Percentiles rank a stretch among this genome's conserved stretches.
Evolutionary conservation across 2,113 vertebrate genomes (phyloP).

Genomic region (Typhlomys cinereus): DNA sequence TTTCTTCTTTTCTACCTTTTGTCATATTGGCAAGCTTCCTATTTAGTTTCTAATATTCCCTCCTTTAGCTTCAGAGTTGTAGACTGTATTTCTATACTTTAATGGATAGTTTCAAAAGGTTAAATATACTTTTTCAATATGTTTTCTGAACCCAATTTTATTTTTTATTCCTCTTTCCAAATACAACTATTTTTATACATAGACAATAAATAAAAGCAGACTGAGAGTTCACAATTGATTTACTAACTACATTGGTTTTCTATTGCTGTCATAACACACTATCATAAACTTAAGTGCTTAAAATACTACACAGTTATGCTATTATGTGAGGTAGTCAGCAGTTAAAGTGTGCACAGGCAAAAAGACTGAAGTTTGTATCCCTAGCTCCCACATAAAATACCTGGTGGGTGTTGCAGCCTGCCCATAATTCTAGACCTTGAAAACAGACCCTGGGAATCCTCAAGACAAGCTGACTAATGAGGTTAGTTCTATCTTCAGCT

Average conservation of each 20-base stretch:
- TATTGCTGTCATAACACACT: constrained; percentile 11
- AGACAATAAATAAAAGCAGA: constrained; percentile 8
- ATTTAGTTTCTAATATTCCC: constrained; percentile 18
- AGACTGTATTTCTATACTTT: background rate
- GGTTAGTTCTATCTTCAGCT: too few relatives aligned
- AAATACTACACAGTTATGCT: background rate
- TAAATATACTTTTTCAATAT: background rate
- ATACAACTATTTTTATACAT: background rate
- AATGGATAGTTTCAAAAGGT: background rate
- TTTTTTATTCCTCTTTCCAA: background rate
- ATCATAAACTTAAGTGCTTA: background rate
- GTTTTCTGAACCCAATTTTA: background rate
- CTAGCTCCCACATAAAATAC: too few relatives aligned
- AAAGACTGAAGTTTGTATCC: too few relatives aligned
- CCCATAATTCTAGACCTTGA: too few relatives aligned
- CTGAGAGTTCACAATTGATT: background rate
- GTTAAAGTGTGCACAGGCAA: too few relatives aligned
- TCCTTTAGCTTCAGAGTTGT: background rate
- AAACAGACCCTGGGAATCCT: too few relatives aligned
- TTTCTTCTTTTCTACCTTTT: background rate
- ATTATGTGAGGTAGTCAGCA: too few relatives aligned
- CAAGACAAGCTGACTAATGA: too few relatives aligned
- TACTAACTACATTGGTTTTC: background rate
- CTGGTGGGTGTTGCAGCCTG: too few relatives aligned
- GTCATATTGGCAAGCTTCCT: background rate